These are phyloP conservation scores for Caenorhabditis panamensis DNA, from an alignment of 2,888 invertebrate species.

Conservation along the genomic window DNA sequence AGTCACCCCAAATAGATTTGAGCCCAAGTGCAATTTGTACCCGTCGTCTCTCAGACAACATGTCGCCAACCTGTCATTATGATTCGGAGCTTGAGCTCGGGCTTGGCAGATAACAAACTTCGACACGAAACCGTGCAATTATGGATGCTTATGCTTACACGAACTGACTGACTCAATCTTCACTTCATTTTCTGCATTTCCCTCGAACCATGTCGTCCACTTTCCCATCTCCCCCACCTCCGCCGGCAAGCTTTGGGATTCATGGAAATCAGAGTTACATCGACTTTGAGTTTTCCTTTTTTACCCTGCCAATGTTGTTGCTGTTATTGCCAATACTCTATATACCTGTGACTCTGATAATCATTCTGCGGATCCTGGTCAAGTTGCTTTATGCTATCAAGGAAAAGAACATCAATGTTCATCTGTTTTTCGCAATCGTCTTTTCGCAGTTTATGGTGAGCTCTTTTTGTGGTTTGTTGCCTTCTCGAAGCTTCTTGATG, in stretches of 20 bases:
- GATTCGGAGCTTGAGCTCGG: not conserved
- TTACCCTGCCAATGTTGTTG: constrained; percentile 19
- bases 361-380: constrained; percentile 12
- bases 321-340: constrained; percentile 32
- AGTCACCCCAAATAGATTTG: not conserved
- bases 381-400: constrained; percentile 1
- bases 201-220: not conserved
- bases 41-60: too few relatives aligned
- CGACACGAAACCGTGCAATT: too few relatives aligned
- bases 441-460: constrained; percentile 2
- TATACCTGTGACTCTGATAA: constrained; percentile 8
- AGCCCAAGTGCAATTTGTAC: not conserved
- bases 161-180: not conserved
- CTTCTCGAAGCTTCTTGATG: too few relatives aligned
- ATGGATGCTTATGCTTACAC: too few relatives aligned
- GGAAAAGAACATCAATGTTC: constrained; percentile 21
- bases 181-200: not conserved
- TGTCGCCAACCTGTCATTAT: not conserved
- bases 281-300: constrained; percentile 19
- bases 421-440: constrained; percentile 3
- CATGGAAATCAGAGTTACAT: constrained; percentile 21
- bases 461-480: too few relatives aligned
- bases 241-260: not conserved
- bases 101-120: not conserved
- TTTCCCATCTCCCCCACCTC: not conserved